Conservation (phyloP, 2,888 invertebrate species). For the Zaprionus bogoriensis region DNA sequence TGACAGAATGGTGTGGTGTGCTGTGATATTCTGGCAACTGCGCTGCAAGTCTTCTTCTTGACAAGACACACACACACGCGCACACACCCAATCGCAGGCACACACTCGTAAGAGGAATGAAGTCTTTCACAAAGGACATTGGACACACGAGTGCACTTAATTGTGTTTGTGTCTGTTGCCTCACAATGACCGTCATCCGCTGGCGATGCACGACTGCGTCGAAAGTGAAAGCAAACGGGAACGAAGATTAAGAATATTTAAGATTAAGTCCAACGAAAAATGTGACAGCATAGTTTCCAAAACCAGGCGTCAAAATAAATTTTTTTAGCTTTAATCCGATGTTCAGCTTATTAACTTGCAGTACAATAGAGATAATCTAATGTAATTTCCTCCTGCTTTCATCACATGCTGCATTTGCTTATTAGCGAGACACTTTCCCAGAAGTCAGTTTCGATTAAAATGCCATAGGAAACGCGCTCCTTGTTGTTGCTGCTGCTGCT, state of each 20-base stretch:
- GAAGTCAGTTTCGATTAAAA: slow-evolving; percentile 26
- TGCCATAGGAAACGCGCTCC: not conserved
- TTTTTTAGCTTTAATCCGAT: too few relatives aligned
- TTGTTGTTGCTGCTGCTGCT: slow-evolving; percentile 1
- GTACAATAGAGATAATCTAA: not conserved
- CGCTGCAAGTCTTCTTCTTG: slow-evolving; percentile 45
- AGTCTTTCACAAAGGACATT: slow-evolving; percentile 42
- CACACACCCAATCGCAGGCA: too few relatives aligned
- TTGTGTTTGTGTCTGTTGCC: slow-evolving; percentile 54
- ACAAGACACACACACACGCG: slow-evolving; percentile 8
- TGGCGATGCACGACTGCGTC: slow-evolving; percentile 23
- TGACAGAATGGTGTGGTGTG: slow-evolving; percentile 30
- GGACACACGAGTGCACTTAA: slow-evolving; percentile 59
- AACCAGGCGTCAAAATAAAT: not conserved
- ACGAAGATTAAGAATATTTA: slow-evolving; percentile 14
- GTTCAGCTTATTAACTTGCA: not conserved
- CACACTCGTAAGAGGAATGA: slow-evolving; percentile 9
- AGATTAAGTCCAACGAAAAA: slow-evolving; percentile 17
- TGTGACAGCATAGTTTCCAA: not conserved
- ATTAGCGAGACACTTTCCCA: not conserved
- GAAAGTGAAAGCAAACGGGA: slow-evolving; percentile 23
- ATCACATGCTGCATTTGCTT: not conserved
- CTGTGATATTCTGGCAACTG: slow-evolving; percentile 43
- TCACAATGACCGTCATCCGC: slow-evolving; percentile 31
- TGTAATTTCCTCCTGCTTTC: not conserved